Percentiles rank a stretch among this genome's conserved stretches.
Conservation (phyloP, 2,888 invertebrate species). For the Drosophila rubida region DNA sequence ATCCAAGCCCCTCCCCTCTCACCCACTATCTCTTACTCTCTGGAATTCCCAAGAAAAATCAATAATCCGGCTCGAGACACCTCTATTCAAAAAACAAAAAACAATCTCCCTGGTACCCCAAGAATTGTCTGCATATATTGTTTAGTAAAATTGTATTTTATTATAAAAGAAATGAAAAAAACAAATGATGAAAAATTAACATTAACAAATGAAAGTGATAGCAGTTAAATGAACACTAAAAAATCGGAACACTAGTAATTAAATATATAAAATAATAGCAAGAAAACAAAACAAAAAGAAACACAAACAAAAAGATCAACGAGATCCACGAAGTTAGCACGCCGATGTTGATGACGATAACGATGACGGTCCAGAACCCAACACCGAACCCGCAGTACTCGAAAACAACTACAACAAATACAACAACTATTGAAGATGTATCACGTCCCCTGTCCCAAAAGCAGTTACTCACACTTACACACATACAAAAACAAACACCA, state of each 20-base stretch:
- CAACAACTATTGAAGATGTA: constrained; percentile 29
- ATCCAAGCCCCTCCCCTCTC: not conserved
- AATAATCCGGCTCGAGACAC: not conserved
- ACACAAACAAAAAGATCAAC: constrained; percentile 30
- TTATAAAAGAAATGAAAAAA: constrained; percentile 40
- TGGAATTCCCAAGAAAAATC: not conserved
- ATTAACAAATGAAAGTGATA: constrained; percentile 73
- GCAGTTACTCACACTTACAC: not conserved
- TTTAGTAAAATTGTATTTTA: constrained; percentile 74
- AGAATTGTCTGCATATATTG: constrained; percentile 42
- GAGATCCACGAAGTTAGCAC: constrained; percentile 23
- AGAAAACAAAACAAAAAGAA: not conserved
- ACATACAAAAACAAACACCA: not conserved
- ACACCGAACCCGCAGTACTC: constrained; percentile 41
- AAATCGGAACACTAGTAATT: constrained; percentile 56
- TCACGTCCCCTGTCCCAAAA: constrained; percentile 13
- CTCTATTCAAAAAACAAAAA: not conserved
- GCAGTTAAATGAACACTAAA: constrained; percentile 69
- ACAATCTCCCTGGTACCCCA: not conserved
- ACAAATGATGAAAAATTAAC: constrained; percentile 46
- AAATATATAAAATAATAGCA: constrained; percentile 12
- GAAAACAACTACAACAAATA: constrained; percentile 18
- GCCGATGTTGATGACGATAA: constrained; percentile 31
- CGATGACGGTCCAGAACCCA: constrained; percentile 47
- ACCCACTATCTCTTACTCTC: not conserved